Conservation (phyloP, 2,113 vertebrate species). For the Potamarius usumacintae region DNA sequence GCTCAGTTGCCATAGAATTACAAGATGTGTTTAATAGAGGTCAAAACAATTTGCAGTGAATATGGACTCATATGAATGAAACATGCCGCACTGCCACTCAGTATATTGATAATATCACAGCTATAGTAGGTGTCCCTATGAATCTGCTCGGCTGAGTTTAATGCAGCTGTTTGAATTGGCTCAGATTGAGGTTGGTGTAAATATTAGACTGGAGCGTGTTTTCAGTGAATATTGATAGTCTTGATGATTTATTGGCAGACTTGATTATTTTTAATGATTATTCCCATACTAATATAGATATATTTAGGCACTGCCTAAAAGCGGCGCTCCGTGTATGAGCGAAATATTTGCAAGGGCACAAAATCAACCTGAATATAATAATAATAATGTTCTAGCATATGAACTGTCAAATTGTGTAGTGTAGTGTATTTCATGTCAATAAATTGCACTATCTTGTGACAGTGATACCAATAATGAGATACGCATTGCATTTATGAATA, state of each 20-base stretch:
- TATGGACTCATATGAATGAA: constrained; percentile 31
- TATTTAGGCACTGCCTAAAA: too few species aligned
- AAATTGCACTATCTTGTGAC: too few species aligned
- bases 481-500: too few species aligned
- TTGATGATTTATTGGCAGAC: neutral
- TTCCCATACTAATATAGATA: neutral
- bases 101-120: constrained; percentile 45
- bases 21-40: constrained; percentile 1
- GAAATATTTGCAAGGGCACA: too few species aligned
- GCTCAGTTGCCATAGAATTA: neutral
- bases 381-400: too few species aligned
- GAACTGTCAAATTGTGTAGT: too few species aligned
- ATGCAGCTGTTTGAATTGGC: constrained; percentile 14
- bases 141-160: constrained; percentile 41
- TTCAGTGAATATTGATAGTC: constrained; percentile 37
- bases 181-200: neutral
- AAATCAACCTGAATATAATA: too few species aligned
- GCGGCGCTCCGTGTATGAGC: too few species aligned
- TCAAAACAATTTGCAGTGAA: constrained; percentile 23
- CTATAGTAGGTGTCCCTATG: neutral
- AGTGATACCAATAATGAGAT: too few species aligned
- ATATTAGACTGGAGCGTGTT: constrained; percentile 12
- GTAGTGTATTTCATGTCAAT: too few species aligned
- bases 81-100: neutral
- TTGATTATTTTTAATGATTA: neutral